Conservation (phyloP, 2,113 vertebrate species). For the Bagarius yarrelli region DNA sequence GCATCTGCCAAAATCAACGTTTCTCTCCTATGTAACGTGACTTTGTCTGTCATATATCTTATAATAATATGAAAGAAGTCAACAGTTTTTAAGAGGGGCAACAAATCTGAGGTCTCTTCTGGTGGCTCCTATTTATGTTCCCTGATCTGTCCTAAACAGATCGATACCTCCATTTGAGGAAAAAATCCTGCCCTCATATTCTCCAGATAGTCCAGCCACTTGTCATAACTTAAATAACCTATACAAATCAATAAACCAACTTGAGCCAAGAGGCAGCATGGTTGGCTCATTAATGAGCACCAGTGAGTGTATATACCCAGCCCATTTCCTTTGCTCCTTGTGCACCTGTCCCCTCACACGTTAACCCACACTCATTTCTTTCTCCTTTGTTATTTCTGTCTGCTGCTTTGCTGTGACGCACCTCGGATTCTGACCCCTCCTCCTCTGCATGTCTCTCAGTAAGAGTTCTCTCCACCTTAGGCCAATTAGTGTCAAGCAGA, state of each 20-base stretch:
- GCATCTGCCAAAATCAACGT: background rate
- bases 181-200: conserved; percentile 65
- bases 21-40: background rate
- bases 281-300: conserved; percentile 65
- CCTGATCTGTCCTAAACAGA: conserved; percentile 53
- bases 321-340: conserved; percentile 50
- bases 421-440: conserved; percentile 43
- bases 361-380: conserved; percentile 51
- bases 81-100: background rate
- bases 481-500: conserved; percentile 67
- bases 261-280: conserved; percentile 58
- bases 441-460: conserved; percentile 50
- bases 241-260: conserved; percentile 70
- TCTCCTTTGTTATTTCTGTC: conserved; percentile 49
- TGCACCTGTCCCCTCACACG: conserved; percentile 48
- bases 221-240: conserved; percentile 65
- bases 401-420: conserved; percentile 31
- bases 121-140: conserved; percentile 59
- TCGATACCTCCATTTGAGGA: conserved; percentile 63
- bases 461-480: conserved; percentile 64
- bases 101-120: conserved; percentile 20
- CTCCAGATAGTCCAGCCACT: conserved; percentile 62
- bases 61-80: background rate
- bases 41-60: conserved; percentile 9
- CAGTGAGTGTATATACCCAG: conserved; percentile 58